Percentiles rank a stretch among this genome's conserved stretches.
phyloP scores from a whole-genome alignment of 2,888 invertebrate genomes.

The Mongoloraphidia duomilia region DNA sequence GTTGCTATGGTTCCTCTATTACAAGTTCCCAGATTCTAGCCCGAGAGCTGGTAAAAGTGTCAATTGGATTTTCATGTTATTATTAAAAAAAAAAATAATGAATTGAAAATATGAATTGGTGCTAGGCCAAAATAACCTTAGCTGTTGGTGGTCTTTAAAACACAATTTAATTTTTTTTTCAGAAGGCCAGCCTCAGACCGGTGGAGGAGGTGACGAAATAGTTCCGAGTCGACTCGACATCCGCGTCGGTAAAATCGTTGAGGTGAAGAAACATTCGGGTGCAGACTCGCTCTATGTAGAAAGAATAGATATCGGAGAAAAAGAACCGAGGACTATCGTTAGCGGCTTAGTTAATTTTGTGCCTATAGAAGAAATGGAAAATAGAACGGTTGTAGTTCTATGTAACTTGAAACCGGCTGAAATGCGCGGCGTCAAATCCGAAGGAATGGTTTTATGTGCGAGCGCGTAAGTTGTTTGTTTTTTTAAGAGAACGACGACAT shows the following conservation, averaged over 20 bases:
- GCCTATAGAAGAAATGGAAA: constrained; percentile 76
- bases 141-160: too few species aligned
- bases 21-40: too few species aligned
- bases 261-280: constrained; percentile 77
- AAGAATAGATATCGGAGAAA: constrained; percentile 80
- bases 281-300: constrained; percentile 87
- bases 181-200: neutral
- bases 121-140: too few species aligned
- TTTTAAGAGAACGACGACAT: neutral
- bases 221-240: constrained; percentile 70
- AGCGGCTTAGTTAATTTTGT: constrained; percentile 90
- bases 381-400: constrained; percentile 79
- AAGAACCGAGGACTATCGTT: constrained; percentile 51
- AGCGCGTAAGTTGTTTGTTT: constrained; percentile 41
- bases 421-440: constrained; percentile 83
- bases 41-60: too few species aligned
- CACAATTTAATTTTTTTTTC: neutral
- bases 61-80: too few species aligned
- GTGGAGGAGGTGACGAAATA: constrained; percentile 38
- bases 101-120: too few species aligned
- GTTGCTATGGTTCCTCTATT: too few species aligned
- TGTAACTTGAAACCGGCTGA: constrained; percentile 96
- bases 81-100: too few species aligned
- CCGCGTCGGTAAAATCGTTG: constrained; percentile 72
- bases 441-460: constrained; percentile 89